Conservation (phyloP, 1,140 invertebrate species). For the Ephestia elutella region DNA sequence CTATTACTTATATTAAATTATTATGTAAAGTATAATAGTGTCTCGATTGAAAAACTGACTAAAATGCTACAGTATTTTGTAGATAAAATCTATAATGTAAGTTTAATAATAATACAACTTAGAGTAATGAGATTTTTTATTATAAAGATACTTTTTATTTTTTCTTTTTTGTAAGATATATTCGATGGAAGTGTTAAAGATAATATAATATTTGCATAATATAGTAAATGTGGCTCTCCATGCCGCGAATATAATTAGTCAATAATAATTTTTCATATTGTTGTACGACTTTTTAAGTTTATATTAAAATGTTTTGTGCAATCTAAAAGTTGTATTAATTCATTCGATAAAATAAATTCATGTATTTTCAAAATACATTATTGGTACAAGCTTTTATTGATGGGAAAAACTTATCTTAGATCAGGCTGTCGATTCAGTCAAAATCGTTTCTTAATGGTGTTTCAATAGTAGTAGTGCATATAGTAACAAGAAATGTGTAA, state of each 20-base stretch:
- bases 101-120: constrained; percentile 69
- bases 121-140: constrained; percentile 73
- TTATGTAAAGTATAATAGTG: constrained; percentile 52
- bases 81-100: constrained; percentile 73
- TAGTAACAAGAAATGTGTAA: too few relatives aligned
- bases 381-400: neutral
- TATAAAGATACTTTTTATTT: constrained; percentile 72
- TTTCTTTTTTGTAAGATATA: constrained; percentile 74
- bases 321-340: constrained; percentile 42
- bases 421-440: too few relatives aligned
- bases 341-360: neutral
- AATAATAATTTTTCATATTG: constrained; percentile 85
- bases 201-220: constrained; percentile 74
- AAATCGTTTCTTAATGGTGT: too few relatives aligned
- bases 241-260: constrained; percentile 81
- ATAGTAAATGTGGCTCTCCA: constrained; percentile 80
- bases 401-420: too few relatives aligned
- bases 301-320: constrained; percentile 87
- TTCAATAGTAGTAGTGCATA: too few relatives aligned
- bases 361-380: too few relatives aligned
- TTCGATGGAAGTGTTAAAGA: constrained; percentile 73
- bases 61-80: constrained; percentile 69
- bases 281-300: constrained; percentile 89
- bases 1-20: constrained; percentile 54
- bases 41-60: constrained; percentile 66